phyloP scores from a whole-genome alignment of 2,888 invertebrate genomes.

The Mythimna ferrago region DNA sequence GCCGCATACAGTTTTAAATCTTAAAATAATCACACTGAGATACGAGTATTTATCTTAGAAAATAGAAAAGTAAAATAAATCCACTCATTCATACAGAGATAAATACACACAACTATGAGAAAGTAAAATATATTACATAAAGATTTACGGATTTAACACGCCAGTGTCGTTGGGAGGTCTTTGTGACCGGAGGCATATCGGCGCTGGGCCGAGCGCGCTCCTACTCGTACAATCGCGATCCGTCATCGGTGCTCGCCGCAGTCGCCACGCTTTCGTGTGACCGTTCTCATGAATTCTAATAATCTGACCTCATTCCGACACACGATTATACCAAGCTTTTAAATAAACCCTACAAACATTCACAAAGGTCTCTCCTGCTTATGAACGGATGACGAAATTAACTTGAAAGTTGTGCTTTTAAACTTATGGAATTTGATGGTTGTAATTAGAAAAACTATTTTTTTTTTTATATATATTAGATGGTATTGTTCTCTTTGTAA shows the following conservation, averaged over 20 bases:
- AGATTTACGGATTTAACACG: conserved; percentile 63
- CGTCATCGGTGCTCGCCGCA: conserved; percentile 64
- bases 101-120: conserved; percentile 46
- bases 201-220: conserved; percentile 41
- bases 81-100: conserved; percentile 39
- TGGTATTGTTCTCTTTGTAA: not conserved
- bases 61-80: conserved; percentile 36
- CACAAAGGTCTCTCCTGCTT: conserved; percentile 45
- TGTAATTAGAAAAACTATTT: conserved; percentile 20
- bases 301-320: conserved; percentile 72
- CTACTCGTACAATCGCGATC: conserved; percentile 71
- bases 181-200: conserved; percentile 62
- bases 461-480: conserved; percentile 16
- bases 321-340: conserved; percentile 71
- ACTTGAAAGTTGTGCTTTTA: conserved; percentile 43
- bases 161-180: conserved; percentile 64
- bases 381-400: conserved; percentile 45
- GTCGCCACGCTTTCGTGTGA: conserved; percentile 70
- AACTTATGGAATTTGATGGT: conserved; percentile 6
- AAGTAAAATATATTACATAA: conserved; percentile 62
- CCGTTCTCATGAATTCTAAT: conserved; percentile 75
- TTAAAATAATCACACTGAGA: conserved; percentile 11
- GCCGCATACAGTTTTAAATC: not conserved
- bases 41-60: conserved; percentile 11
- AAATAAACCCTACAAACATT: conserved; percentile 69